These are phyloP conservation scores for Remorina albescens DNA, from an alignment of 2,797 vertebrate genomes.

Conservation along the genomic window DNA sequence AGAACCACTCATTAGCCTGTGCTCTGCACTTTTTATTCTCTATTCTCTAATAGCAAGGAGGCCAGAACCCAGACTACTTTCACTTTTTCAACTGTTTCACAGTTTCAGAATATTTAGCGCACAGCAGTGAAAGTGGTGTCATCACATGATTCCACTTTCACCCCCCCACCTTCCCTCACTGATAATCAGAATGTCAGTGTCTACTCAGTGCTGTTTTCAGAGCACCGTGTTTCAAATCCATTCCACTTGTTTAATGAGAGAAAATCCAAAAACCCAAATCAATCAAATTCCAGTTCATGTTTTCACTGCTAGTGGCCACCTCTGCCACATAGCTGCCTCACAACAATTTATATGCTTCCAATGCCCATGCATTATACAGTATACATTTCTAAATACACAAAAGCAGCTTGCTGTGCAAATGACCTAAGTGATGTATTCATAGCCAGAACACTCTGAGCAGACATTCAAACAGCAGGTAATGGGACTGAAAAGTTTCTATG, in stretches of 20 bases:
- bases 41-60: neutral
- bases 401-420: slow-evolving; percentile 5
- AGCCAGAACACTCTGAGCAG: neutral
- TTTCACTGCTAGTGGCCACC: too few species aligned
- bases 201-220: too few species aligned
- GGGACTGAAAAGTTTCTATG: neutral
- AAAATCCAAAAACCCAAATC: too few species aligned
- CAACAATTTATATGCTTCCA: too few species aligned
- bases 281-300: too few species aligned
- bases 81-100: neutral
- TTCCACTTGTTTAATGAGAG: too few species aligned
- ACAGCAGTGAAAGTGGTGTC: neutral
- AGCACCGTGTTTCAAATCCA: too few species aligned
- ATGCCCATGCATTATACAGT: too few species aligned
- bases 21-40: neutral
- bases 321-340: too few species aligned
- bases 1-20: slow-evolving; percentile 20
- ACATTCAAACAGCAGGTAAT: neutral
- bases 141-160: too few species aligned
- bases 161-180: too few species aligned
- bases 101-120: neutral
- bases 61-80: neutral
- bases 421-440: neutral
- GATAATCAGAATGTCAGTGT: too few species aligned
- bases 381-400: neutral